Conservation (phyloP, 92 coral and sea anemone genomes). For the Zoanthus solanderi region DNA sequence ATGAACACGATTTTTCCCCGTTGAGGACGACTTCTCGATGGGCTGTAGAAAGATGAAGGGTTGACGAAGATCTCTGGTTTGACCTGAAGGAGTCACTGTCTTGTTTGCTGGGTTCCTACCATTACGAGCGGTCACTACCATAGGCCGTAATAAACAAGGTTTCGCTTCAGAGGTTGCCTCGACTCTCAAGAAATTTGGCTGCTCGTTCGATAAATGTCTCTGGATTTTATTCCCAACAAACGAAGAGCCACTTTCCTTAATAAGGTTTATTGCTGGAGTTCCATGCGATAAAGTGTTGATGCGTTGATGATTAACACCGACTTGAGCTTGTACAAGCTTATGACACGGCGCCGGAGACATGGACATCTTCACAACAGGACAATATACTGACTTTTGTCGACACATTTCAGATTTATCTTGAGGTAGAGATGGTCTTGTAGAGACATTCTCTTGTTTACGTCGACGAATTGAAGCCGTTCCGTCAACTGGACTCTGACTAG, state of each 20-base stretch:
- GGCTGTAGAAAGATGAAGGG: neutral
- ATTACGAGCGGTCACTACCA: neutral
- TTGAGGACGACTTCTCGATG: neutral
- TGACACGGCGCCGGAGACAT: neutral
- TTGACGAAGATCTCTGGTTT: neutral
- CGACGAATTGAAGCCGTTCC: neutral
- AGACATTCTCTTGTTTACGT: neutral
- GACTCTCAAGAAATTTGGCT: neutral
- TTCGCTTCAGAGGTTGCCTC: neutral
- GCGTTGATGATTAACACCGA: neutral
- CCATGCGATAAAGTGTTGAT: neutral
- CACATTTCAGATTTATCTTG: neutral
- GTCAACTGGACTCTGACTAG: neutral
- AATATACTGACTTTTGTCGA: constrained; percentile 4
- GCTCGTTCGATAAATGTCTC: neutral
- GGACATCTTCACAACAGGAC: constrained; percentile 3
- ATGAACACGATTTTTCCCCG: neutral
- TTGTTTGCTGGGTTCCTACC: neutral
- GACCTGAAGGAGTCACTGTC: neutral
- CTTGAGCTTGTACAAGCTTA: neutral
- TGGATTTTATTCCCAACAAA: neutral
- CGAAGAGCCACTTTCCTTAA: neutral
- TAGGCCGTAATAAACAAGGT: neutral
- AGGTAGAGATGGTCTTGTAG: neutral
- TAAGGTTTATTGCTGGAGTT: neutral